Evolutionary conservation across 2,113 vertebrate genomes (phyloP).

Genomic region (Chloebia gouldiae): DNA sequence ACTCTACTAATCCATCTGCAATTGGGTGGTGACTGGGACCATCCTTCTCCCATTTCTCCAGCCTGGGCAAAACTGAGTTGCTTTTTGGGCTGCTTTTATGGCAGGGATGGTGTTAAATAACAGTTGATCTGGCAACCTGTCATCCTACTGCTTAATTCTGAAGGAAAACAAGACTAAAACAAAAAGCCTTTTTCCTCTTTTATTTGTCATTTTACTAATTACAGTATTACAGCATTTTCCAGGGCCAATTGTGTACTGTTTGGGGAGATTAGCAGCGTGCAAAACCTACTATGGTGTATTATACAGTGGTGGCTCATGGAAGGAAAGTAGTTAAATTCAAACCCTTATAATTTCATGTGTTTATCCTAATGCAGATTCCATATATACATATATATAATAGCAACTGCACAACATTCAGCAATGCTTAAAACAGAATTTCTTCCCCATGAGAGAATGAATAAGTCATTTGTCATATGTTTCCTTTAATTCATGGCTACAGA

Average conservation of each 20-base stretch:
- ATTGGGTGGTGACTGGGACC: not conserved
- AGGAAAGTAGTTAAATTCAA: conserved; percentile 18
- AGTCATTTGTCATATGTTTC: conserved; percentile 36
- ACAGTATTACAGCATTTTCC: conserved; percentile 68
- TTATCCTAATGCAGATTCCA: not conserved
- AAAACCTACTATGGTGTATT: conserved; percentile 57
- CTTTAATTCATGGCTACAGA: conserved; percentile 43
- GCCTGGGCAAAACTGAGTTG: not conserved
- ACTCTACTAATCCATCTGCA: not conserved
- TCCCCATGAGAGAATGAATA: conserved; percentile 16
- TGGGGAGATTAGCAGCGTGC: conserved; percentile 50
- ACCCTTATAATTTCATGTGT: not conserved
- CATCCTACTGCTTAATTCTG: conserved; percentile 1
- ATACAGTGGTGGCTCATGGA: not conserved
- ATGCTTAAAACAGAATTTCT: conserved; percentile 49
- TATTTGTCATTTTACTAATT: conserved; percentile 70
- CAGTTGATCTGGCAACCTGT: not conserved
- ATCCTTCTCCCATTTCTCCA: not conserved
- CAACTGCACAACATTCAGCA: conserved; percentile 26
- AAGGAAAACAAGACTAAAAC: conserved; percentile 32
- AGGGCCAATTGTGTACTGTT: conserved; percentile 62
- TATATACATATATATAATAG: not conserved
- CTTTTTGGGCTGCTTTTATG: not conserved
- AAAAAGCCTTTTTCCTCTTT: conserved; percentile 15
- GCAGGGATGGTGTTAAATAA: conserved; percentile 8